Base-by-base conservation (phyloP, 2,797 vertebrate species). In the Rhinichthys osculus region DNA sequence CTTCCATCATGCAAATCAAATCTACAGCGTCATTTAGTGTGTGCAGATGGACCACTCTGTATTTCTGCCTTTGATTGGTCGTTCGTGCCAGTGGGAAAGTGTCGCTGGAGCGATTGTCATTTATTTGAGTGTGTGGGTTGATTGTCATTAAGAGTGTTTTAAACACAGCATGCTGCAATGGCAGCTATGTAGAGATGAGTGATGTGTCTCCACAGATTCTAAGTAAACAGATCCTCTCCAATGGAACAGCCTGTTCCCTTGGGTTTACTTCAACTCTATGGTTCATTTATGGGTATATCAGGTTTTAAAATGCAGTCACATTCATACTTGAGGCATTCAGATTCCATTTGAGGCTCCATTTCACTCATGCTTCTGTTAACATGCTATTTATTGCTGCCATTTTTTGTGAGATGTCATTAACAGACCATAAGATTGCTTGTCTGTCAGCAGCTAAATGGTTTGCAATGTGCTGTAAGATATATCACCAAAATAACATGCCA, bases 231-330 rank as follows among this genome's bases (percentile, higher is more conserved):
- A 80, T 92, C 87, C 85, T 84, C 81, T 89, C 76, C 84, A 81
- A 82, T 89, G 80, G 88, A 82, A 83, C 87, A 33, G 73, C 69
- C 86, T 86, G 76, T 80, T 90, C 88, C 88, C 85, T 1, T 23
- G 85, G 88, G 87, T 78, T 80, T 27, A 52, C 74, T 82, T 79
- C 88, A 66, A 80, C 82, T 66, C 78, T 69, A 88, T 85, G 86
- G 85, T 90, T 93, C 87, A 90, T 92, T 84, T 90, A 74, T 78
- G 80, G 79, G 44, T 88, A 79, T 89, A 88, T 86, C 83, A 88
- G 57, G 50, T 87, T 86, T 90, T 82, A 70, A 79, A 42, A 85
- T 88, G 57, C 38, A 86, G 90, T 91, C 86, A 89, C 80, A 85
- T 87, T 91, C 86, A 91, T 89, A 88, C 84, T 77, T 88, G 27